A percentile compares a stretch with the other conserved stretches of the same genome.
Conservation (phyloP, 1,140 invertebrate species). For the Rhopalosiphum padi region DNA sequence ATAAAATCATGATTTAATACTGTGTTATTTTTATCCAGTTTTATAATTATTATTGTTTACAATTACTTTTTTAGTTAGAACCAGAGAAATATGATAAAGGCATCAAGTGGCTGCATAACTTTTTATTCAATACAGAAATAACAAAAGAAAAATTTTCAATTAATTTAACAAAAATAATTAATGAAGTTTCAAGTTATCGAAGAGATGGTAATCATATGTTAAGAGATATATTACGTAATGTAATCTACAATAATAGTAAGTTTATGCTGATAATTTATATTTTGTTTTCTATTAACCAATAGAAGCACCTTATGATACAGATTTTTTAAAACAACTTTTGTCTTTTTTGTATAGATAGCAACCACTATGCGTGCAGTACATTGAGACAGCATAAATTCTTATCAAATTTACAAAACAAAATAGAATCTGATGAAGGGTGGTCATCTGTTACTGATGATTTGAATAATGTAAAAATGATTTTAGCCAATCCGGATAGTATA, state of each 20-base stretch:
- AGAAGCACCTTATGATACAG: no score
- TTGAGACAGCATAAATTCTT: conserved; percentile 81
- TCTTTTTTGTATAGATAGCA: conserved; percentile 70
- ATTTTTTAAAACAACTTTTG: not conserved
- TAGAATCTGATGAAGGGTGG: conserved; percentile 68
- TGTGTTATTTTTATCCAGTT: not conserved
- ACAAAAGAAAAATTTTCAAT: conserved; percentile 77
- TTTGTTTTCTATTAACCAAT: conserved; percentile 21
- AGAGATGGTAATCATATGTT: conserved; percentile 71
- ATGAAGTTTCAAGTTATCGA: conserved; percentile 77
- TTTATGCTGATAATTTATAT: not conserved
- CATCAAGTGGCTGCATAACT: conserved; percentile 78
- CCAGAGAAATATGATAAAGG: conserved; percentile 77
- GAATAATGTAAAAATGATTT: conserved; percentile 68
- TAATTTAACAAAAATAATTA: conserved; percentile 77
- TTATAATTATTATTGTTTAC: not conserved
- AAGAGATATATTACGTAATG: conserved; percentile 69
- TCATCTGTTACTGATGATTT: conserved; percentile 68
- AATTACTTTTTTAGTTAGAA: conserved; percentile 70
- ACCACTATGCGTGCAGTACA: conserved; percentile 73
- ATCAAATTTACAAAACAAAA: conserved; percentile 69
- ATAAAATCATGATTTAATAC: not conserved
- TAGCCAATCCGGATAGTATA: conserved; percentile 70
- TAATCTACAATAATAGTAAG: conserved; percentile 71
- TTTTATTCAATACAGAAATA: conserved; percentile 76